These are phyloP conservation scores for Menura novaehollandiae DNA, from an alignment of 2,113 vertebrate species.

Conservation along the genomic window DNA sequence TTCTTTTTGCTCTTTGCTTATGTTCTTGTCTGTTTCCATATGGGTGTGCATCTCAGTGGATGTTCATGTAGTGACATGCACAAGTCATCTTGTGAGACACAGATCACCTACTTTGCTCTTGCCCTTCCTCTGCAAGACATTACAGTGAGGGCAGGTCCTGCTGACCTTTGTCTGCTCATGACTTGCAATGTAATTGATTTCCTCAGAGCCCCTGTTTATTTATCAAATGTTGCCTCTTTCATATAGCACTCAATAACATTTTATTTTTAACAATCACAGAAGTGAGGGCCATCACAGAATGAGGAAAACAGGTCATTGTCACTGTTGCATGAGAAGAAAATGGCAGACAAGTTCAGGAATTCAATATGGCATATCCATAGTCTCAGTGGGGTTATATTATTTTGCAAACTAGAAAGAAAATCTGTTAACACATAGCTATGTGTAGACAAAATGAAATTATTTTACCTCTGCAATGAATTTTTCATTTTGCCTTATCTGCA, in stretches of 20 bases:
- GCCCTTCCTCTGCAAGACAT: background rate
- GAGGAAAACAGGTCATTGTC: background rate
- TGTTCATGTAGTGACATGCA: rapidly evolving
- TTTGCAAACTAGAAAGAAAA: background rate
- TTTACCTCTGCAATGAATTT: background rate
- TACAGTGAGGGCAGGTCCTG: background rate
- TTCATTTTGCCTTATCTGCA: background rate
- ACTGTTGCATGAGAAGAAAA: background rate
- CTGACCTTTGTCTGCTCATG: background rate
- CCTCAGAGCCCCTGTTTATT: background rate
- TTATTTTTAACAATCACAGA: background rate
- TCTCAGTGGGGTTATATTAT: background rate
- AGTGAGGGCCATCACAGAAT: background rate
- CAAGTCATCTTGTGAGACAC: background rate
- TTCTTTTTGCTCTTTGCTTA: background rate
- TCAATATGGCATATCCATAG: background rate
- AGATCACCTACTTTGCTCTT: background rate
- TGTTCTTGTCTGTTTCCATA: background rate
- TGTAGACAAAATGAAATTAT: background rate
- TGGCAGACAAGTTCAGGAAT: background rate
- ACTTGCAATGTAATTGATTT: background rate
- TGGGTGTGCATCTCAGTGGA: background rate
- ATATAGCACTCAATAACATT: background rate
- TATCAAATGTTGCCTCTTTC: background rate
- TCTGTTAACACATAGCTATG: background rate